Evolutionary conservation across 2,888 invertebrate genomes (phyloP), one percentile per base, ranked within the genome.

Genomic region (Muschampia plurimacula): DNA sequence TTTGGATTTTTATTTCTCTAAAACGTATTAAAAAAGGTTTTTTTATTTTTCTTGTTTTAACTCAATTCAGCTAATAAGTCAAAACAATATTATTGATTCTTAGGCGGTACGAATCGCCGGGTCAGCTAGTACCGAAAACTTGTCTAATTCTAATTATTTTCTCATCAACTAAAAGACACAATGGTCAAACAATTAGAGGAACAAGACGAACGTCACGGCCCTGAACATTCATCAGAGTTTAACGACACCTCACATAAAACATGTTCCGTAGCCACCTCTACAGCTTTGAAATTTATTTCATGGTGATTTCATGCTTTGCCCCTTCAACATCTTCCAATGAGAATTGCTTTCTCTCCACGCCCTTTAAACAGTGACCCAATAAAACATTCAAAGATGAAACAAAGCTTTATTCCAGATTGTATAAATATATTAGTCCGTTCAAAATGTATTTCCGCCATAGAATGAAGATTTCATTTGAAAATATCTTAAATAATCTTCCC

Each of bases 241-340:
- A 71, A 71, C 71, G 71, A 71, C 71, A 71, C 71, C 66, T 64
- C 71, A 71, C 71, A 71, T 71, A 71, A 71, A 71, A 66, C 60
- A 71, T 71, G 70, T 71, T 71, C 71, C 46, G 71, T 59, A 66
- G 71, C 71, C 71, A 71, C 71, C 65, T 66, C 71, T 66, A 71
- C 71, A 71, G 66, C 66, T 60, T 66, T 71, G 66, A 71, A 71
- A 71, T 71, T 66, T 71, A 71, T 71, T 71, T 71, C 71, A 71
- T 71, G 66, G 66, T 71, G 59, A 66, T 71, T 71, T 71, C 66
- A 71, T 71, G 71, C 66, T 71, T 71, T 71, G 71, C 66, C 66
- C 60, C 71, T 71, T 66, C 71, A 71, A 71, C 36, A 66, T 71
- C 71, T 57, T 66, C 71, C 70, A 70, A 44, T 64, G 70, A 65